Base-by-base conservation (phyloP, 2,888 invertebrate species). In the Chymomyza caudatula region DNA sequence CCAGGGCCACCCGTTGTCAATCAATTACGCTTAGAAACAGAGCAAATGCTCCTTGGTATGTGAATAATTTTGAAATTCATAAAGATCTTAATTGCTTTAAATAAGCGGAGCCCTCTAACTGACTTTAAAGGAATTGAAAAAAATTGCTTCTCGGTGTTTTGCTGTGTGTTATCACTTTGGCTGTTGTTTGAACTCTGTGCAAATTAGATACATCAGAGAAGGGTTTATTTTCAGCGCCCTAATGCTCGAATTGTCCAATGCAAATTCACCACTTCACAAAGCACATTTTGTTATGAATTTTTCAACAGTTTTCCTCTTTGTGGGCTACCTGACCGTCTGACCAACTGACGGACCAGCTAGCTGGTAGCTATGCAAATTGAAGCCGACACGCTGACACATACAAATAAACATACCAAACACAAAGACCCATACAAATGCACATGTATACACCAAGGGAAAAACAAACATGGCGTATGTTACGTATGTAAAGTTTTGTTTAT, bases 301-400 rank as follows among this genome's bases (percentile, higher is more conserved):
- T 37, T 37, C 29, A 37, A 37, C 8, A 37, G 1, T 37, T 37
- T 37, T 13, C 1, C 25, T 25, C 13, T n/a, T 43, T 51, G 13
- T 51, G 51, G 15, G 15, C 19, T 19, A 47, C 15, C 6, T 47
- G 47, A 47, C 19, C 37, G 29, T 11, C 53, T 53, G 42, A 15
- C 61, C 19, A 17, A 13, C n/a, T 59, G 69, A 29, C 63, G n/a
- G 19, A 47, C 47, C n/a, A 19, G 37, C 67, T 60, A 8, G 19
- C 19, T 8, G 61, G 66, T 69, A 74, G 67, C 84, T 85, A 83
- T 85, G 86, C 84, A 80, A 80, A 80, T 85, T 79, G 59, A 19
- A 13, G 51, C n/a, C 59, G 68, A 53, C 56, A 37, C 25, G 15
- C 11, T 22, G 17, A 49, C 22, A 56, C 69, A 58, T 59, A 65